Base-by-base conservation (phyloP, 2,113 vertebrate genomes). In the Cettia cetti region DNA sequence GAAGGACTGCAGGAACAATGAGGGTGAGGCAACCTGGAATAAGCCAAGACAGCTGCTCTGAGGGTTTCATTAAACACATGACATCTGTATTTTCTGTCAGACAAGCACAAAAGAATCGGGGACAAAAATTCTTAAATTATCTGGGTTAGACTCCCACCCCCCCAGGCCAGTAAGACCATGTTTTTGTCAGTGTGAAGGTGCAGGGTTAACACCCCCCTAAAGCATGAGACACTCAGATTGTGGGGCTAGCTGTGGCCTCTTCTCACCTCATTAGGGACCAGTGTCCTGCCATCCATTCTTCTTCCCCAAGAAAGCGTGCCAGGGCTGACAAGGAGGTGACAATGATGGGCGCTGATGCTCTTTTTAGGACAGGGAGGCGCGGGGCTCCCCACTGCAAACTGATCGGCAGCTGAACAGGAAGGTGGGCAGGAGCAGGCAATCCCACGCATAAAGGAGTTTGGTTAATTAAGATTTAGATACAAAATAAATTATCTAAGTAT, bases 191-290 rank as follows among this genome's bases (percentile, higher is more conserved):
- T 1, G 11, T 18, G 79, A 61, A 50, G 26, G 14, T 21, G 50
- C n/a, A 11, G 11, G 2, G 22, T 10, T 8, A 14, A 28, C 17
- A 26, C 2, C 0, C 0, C 20, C 33, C 23, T 26, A 16, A 60
- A 74, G 8, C 8, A 5, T 13, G 64, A 12, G 40, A 30, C 5
- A 11, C 66, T 15, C 15, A 27, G 20, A 3, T 1, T 2, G 23
- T 22, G 65, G 52, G 59, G 61, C 8, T 44, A 0, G 2, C 57
- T 7, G 44, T 2, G 44, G 35, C 33, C 71, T 11, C 23, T n/a
- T 42, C 63, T 64, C 76, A 39, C 76, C 30, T 89, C 45, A 0
- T 4, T 6, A 15, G 40, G 37, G 19, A 56, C 14, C 63, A 1
- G 1, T 2, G 50, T 24, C 39, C 42, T 69, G 30, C 28, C 30